Evolutionary conservation across 2,113 vertebrate species (phyloP), one percentile per base, ranked within the genome.

Genomic region (Saguinus imperator): DNA sequence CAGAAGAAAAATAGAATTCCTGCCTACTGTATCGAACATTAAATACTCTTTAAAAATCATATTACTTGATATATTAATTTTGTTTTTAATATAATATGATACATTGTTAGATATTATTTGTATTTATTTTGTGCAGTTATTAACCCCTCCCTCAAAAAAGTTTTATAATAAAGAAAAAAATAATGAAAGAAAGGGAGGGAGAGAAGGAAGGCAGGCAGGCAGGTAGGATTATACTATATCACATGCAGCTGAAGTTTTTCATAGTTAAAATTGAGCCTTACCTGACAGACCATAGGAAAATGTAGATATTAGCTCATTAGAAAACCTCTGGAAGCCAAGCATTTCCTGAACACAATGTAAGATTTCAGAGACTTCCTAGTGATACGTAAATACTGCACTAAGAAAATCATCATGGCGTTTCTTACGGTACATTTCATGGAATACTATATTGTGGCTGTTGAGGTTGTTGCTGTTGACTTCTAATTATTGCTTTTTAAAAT

Each of bases 171-270:
- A 92, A 73, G 35, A 40, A 23, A 70, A 43, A 40, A 37, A 7
- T 4, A 48, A 52, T 17, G 32, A 2, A 23, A n/a, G 11, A 45
- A 43, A 80, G 10, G 11, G 52, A 45, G 0, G 10, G 8, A n/a
- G 7, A 17, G 5, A 20, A 32, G 25, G 25, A 1, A 61, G 12
- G 3, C 4, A 45, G 52, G 1, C 14, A 37, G n/a, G 6, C 6
- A 58, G 16, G 27, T 1, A 35, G 18, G 35, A 80, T 32, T 64
- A 32, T n/a, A 50, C 8, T 66, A 58, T 13, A 45, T 37, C 14
- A 61, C 43, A 64, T 40, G 4, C 32, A 61, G 8, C 21, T 72
- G 32, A 79, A 66, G 3, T 66, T 93, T 66, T 45, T 3, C 35
- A 25, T n/a, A 32, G 2, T 77, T 73, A 91, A 83, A 11, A 48